Evolutionary conservation across 2,113 vertebrate genomes (phyloP).

Genomic region (Vidua chalybeata): DNA sequence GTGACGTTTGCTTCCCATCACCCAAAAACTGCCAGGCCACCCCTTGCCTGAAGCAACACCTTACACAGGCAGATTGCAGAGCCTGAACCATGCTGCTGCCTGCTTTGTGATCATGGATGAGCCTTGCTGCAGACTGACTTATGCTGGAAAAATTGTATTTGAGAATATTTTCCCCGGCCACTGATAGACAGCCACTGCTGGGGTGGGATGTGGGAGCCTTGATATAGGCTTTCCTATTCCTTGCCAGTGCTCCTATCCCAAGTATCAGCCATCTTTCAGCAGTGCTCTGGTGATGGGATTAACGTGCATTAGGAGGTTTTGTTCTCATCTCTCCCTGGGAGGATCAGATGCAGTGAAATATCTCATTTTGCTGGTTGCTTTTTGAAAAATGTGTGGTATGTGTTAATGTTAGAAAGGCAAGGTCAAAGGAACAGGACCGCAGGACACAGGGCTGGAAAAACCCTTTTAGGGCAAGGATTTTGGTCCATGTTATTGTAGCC

Average conservation of each 20-base stretch:
- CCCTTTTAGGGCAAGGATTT: not conserved
- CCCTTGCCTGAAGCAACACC: not conserved
- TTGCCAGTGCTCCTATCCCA: not conserved
- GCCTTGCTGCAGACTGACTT: not conserved
- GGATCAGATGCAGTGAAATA: constrained; percentile 44
- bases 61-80: not conserved
- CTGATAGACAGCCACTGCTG: not conserved
- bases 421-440: constrained; percentile 31
- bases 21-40: not conserved
- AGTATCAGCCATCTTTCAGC: constrained; percentile 43
- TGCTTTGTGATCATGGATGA: not conserved
- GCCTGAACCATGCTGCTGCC: not conserved
- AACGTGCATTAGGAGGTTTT: constrained; percentile 43
- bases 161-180: not conserved
- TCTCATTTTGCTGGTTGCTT: constrained; percentile 46
- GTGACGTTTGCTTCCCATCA: not conserved
- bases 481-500: not conserved
- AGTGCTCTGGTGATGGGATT: constrained; percentile 35
- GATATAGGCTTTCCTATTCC: not conserved
- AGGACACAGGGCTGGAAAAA: not conserved
- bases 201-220: not conserved
- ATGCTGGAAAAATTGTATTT: not conserved
- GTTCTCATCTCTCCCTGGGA: constrained; percentile 48
- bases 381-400: constrained; percentile 58
- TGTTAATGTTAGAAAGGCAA: constrained; percentile 36